These are phyloP conservation scores for Thryonomys swinderianus DNA, from an alignment of 2,113 vertebrate species.

Conservation along the genomic window DNA sequence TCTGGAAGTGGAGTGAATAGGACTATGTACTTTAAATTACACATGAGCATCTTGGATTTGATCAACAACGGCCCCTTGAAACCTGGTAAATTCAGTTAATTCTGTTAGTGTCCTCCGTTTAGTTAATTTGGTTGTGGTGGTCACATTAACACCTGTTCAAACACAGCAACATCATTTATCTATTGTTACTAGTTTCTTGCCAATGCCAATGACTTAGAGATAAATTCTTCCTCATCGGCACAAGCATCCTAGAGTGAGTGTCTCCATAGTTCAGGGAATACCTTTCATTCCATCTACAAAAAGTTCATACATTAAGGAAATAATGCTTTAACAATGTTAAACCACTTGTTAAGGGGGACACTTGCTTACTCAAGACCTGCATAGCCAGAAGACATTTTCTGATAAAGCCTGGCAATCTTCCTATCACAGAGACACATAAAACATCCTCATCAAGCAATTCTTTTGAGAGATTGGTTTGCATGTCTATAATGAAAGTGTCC, in stretches of 20 bases:
- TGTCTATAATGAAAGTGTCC: background rate
- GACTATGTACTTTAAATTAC: background rate
- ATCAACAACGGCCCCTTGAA: background rate
- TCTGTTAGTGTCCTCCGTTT: background rate
- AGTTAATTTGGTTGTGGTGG: background rate
- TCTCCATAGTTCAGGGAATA: background rate
- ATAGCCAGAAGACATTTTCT: background rate
- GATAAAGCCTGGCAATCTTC: background rate
- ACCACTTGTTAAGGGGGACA: background rate
- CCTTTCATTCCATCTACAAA: background rate
- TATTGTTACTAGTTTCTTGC: background rate
- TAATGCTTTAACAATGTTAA: background rate
- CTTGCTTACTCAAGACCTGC: conserved; percentile 44
- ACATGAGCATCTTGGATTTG: background rate
- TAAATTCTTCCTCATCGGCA: background rate
- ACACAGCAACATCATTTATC: background rate
- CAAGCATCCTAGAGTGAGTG: background rate
- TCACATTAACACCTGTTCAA: background rate
- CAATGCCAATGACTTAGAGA: background rate
- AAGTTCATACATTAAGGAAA: conserved; percentile 17
- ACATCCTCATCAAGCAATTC: background rate
- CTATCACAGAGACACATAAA: background rate
- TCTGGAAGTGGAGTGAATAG: background rate
- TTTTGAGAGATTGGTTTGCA: background rate
- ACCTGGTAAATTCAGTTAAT: background rate